phyloP scores from a whole-genome alignment of 1,140 invertebrate genomes.

The Melipona quadrifasciata region DNA sequence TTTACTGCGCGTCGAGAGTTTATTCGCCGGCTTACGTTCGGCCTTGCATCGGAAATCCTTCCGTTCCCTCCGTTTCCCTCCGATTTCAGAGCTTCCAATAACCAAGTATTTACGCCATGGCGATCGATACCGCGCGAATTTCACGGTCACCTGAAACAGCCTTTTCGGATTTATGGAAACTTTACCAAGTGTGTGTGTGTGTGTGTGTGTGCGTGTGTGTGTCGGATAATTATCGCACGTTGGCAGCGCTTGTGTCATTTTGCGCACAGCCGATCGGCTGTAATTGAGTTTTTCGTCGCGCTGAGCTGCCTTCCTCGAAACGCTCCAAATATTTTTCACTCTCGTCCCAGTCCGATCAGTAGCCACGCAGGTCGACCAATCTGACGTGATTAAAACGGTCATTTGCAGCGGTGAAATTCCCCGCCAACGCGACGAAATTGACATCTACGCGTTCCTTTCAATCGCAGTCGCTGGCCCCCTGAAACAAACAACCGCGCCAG shows the following conservation, averaged over 20 bases:
- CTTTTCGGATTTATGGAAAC: conserved; percentile 43
- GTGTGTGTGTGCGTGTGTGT: too few relatives aligned
- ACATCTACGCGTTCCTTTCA: not conserved
- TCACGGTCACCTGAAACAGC: conserved; percentile 34
- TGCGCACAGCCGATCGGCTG: not conserved
- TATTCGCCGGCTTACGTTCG: conserved; percentile 25
- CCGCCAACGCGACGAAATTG: too few relatives aligned
- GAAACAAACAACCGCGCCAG: too few relatives aligned
- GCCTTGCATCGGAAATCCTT: not conserved
- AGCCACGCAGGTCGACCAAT: not conserved
- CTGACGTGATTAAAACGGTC: not conserved
- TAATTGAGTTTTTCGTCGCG: not conserved
- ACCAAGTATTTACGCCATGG: conserved; percentile 38
- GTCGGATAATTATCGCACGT: not conserved
- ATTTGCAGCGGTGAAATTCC: too few relatives aligned
- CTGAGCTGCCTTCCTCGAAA: not conserved
- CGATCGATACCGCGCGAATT: conserved; percentile 47
- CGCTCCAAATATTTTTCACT: not conserved
- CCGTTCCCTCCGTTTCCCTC: conserved; percentile 12
- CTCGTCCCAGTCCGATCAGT: not conserved
- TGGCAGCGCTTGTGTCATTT: not conserved
- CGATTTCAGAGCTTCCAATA: conserved; percentile 33
- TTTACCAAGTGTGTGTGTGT: not conserved
- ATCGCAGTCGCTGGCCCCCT: too few relatives aligned
- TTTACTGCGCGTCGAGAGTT: conserved; percentile 31